Evolutionary conservation across 1,140 invertebrate species (phyloP), one percentile per base, ranked within the genome.

Genomic region (Latrodectus geometricus): DNA sequence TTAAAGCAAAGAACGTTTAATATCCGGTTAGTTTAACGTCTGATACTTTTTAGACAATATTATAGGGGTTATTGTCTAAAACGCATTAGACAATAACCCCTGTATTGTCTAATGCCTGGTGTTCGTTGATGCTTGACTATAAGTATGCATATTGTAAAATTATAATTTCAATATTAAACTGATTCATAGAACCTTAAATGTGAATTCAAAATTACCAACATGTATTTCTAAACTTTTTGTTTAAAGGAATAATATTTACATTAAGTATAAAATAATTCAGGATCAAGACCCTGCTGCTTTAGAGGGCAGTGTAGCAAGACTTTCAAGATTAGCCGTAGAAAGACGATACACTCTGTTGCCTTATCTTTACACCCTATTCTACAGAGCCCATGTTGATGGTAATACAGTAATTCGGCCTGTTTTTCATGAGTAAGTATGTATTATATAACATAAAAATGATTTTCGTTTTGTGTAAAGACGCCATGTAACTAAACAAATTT

Each of bases 291-390:
- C 86, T 8, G 77, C 17, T 21, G 69, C 76, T 15, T 35, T 74
- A 65, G 69, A 54, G 1, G 17, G 17, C 7, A 65, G 70, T 0
- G 82, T 87, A 15, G 61, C 77, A 4, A 68, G 83, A 75, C 79
- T 88, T 12, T 88, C 90, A 8, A 86, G 88, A 81, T 88, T 89
- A n/a, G 90, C 90, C 0, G 74, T 91, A 4, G 49, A 89, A 11
- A 75, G 90, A 90, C 89, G 93, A 21, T 93, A 93, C 88, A 89
- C 84, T 11, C 88, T 93, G 4, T 89, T 93, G 2, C 92, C 92
- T 0, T 92, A 91, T 86, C 89, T 93, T 0, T 93, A 93, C 88
- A 91, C 92, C 17, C 87, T 91, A 15, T 90, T 92, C 68, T 91
- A 90, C 73, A 70, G 89, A 15, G 90, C 90, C 20, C 90, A 90